Base-by-base conservation (phyloP, 1,140 invertebrate species). In the Drosophila busckii region DNA sequence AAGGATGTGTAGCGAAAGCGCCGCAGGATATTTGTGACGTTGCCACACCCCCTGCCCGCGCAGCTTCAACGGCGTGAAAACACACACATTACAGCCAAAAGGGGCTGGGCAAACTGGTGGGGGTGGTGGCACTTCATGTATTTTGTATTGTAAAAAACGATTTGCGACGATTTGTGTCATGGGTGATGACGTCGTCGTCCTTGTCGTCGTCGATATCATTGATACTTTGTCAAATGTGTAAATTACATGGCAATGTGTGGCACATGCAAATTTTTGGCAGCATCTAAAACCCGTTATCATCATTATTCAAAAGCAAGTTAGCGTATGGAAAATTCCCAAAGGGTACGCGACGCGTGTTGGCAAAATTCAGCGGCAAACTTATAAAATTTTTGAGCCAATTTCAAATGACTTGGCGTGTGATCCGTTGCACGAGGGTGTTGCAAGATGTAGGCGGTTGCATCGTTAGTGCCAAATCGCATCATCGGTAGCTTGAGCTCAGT, bases 201-300 rank as follows among this genome's bases (percentile, higher is more conserved):
- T 41, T 55, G 69, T 73, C 75, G 60, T 44, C 69, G 53, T 60
- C 69, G 62, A 67, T 75, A 80, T 80, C 76, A 82, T 82, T 82
- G 75, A 82, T 82, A 82, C 75, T 82, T 82, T 82, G 75, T 82
- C 75, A 82, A 70, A 82, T 69, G 75, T 82, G 75, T 67, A 82
- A 82, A 82, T 82, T 82, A 82, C 75, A 82, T 66, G 75, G 76
- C 68, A 75, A 23, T 41, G 38, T 50, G 42, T 75, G 44, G 44
- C 75, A 60, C 75, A 82, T 82, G 75, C 75, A 82, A 82, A 82
- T 82, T 70, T 75, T 55, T 26, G 29, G 34, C 9, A 32, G 32
- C 73, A 64, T 49, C 28, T 34, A 52, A 45, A 50, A 28, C 19
- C 40, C 48, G 46, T 34, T 42, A 75, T 82, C 75, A 70, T 82